Percentiles rank a stretch among this genome's conserved stretches.
These are phyloP conservation scores for Epirrhoe alternata DNA, from an alignment of 2,888 invertebrate genomes.

Conservation along the genomic window DNA sequence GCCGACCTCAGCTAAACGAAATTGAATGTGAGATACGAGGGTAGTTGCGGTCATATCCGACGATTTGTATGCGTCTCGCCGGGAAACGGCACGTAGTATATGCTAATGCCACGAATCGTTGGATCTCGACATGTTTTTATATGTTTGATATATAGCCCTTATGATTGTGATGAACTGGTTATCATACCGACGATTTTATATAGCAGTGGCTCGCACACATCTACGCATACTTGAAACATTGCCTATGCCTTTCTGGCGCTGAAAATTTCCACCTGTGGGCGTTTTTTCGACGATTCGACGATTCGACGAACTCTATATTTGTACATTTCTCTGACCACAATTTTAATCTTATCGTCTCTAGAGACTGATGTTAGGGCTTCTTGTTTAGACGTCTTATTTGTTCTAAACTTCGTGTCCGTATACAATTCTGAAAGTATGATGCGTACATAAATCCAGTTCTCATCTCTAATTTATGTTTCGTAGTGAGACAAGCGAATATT, in stretches of 20 bases:
- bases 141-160: slow-evolving; percentile 15
- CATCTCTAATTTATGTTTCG: not conserved
- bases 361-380: not conserved
- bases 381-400: not conserved
- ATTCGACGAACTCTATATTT: too few relatives aligned
- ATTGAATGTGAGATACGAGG: slow-evolving; percentile 38
- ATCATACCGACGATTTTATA: not conserved
- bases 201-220: too few relatives aligned
- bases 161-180: slow-evolving; percentile 14
- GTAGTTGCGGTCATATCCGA: slow-evolving; percentile 34
- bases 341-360: not conserved
- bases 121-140: slow-evolving; percentile 26
- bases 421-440: not conserved
- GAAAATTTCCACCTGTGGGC: too few relatives aligned
- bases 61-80: slow-evolving; percentile 42
- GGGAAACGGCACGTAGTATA: slow-evolving; percentile 40
- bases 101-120: slow-evolving; percentile 35
- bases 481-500: not conserved
- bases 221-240: too few relatives aligned
- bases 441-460: not conserved
- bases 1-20: slow-evolving; percentile 29
- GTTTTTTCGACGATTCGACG: too few relatives aligned
- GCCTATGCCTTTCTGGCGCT: too few relatives aligned
- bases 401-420: not conserved
- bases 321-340: too few relatives aligned